A percentile compares a stretch with the other conserved stretches of the same genome.
phyloP scores from a whole-genome alignment of 2,113 vertebrate species.

The Tetrao urogallus region DNA sequence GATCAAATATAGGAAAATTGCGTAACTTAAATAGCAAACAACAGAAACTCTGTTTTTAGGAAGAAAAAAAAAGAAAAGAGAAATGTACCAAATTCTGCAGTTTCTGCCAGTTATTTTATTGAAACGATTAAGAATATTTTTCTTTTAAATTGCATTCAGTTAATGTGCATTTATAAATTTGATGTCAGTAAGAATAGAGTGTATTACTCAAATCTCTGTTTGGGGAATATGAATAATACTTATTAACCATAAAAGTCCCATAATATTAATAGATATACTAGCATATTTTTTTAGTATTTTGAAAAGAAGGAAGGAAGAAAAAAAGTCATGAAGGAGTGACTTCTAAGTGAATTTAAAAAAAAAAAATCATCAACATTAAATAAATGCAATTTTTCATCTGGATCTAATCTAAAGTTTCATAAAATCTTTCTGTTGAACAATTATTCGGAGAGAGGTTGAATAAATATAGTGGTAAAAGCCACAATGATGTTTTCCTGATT shows the following conservation, averaged over 20 bases:
- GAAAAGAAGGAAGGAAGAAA: constrained; percentile 30
- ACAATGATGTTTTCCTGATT: background rate
- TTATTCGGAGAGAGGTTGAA: constrained; percentile 23
- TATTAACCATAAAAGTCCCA: constrained; percentile 49
- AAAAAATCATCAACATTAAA: constrained; percentile 7
- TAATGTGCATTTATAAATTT: constrained; percentile 32
- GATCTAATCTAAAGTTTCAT: constrained; percentile 26
- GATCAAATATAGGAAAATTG: background rate
- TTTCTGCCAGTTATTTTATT: background rate
- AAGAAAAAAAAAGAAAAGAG: background rate
- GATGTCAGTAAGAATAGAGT: background rate
- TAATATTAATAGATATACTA: constrained; percentile 38
- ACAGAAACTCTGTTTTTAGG: background rate
- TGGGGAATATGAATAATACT: constrained; percentile 58
- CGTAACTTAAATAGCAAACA: background rate
- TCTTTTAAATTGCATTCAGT: constrained; percentile 37
- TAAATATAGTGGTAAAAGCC: constrained; percentile 6
- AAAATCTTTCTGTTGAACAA: constrained; percentile 27
- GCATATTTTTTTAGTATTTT: constrained; percentile 2
- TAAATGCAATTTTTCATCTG: constrained; percentile 40
- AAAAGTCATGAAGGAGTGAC: constrained; percentile 9
- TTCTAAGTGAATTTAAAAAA: constrained; percentile 16
- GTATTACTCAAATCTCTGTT: constrained; percentile 59
- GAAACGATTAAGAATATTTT: constrained; percentile 58
- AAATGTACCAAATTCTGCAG: background rate